Evolutionary conservation across 2,797 vertebrate genomes (phyloP), one percentile per base, ranked within the genome.

Genomic region (Otolemur crassicaudatus): DNA sequence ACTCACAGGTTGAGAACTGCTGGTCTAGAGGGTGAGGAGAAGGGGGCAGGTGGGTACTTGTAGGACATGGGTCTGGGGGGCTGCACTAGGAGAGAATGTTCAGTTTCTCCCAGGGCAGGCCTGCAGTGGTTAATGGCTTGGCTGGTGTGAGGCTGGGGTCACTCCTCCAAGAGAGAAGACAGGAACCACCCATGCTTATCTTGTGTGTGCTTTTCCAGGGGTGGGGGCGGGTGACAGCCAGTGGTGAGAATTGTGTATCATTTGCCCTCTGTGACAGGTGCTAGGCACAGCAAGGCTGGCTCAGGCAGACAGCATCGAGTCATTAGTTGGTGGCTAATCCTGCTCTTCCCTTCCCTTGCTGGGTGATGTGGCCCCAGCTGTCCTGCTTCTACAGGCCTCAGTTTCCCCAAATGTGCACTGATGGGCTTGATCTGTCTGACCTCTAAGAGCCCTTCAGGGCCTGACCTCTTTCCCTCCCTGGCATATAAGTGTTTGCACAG

Each of bases 31-130:
- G 70, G 4, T 2, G 31, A 11, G 4, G 29, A 4, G 31, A 4
- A 31, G 19, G 11, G 29, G 5, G 0, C 0, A 10, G 17, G 3
- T 0, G 0, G 31, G 12, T 0, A 2, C 19, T 81, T 3, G 29
- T 29, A 40, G 76, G 46, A 75, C 31, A 2, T 0, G 20, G 49
- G 53, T 43, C 22, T 56, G 58, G 0, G 13, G 37, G n/a, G 1
- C 25, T 16, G 23, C 5, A 2, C 5, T 13, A 40, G 13, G 16
- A 7, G 46, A 56, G 73, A 63, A 13, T 2, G 31, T 1, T 23
- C 49, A 31, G 49, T 7, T 16, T 31, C 34, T 63, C 3, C 7
- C 27, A 11, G 37, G 56, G 70, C 37, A 25, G 31, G 29, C 29
- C 40, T 85, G 7, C 19, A 43, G 60, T 3, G 5, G 56, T 65